A percentile compares a stretch with the other conserved stretches of the same genome.
Conservation (phyloP, 2,888 invertebrate species). For the Galerucella nymphaeae region DNA sequence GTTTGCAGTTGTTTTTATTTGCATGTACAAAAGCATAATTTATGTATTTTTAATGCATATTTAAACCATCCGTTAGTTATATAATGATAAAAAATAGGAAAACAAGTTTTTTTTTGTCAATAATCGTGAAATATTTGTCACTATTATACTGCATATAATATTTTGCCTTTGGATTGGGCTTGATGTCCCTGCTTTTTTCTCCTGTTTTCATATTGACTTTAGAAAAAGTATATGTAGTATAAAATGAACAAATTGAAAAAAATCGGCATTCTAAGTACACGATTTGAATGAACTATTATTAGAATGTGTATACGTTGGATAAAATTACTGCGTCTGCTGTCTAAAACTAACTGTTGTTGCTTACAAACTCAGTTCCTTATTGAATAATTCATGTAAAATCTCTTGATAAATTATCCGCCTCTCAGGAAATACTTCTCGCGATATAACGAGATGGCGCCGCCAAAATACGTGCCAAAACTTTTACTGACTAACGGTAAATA, state of each 20-base stretch:
- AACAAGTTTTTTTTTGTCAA: too few species aligned
- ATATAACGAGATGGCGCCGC: slow-evolving; percentile 39
- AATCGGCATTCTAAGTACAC: not conserved
- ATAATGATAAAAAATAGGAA: too few species aligned
- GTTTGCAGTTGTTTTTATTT: too few species aligned
- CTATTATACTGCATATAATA: too few species aligned
- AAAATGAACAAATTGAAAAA: not conserved
- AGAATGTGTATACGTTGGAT: not conserved
- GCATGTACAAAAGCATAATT: too few species aligned
- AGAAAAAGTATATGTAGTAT: not conserved
- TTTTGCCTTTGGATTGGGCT: too few species aligned
- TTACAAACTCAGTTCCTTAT: not conserved
- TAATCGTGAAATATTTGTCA: too few species aligned
- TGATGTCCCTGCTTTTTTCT: too few species aligned
- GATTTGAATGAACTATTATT: not conserved
- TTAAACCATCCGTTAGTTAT: too few species aligned
- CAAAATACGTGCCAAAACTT: slow-evolving; percentile 17
- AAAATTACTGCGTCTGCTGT: not conserved
- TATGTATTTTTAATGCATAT: too few species aligned
- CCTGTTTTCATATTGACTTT: too few species aligned
- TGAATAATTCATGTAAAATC: slow-evolving; percentile 24
- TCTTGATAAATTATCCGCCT: slow-evolving; percentile 6
- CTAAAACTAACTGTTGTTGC: not conserved
- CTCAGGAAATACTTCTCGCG: slow-evolving; percentile 18
- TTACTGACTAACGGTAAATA: not conserved